phyloP scores from a whole-genome alignment of 2,888 invertebrate species.

The Tenthredo livida region DNA sequence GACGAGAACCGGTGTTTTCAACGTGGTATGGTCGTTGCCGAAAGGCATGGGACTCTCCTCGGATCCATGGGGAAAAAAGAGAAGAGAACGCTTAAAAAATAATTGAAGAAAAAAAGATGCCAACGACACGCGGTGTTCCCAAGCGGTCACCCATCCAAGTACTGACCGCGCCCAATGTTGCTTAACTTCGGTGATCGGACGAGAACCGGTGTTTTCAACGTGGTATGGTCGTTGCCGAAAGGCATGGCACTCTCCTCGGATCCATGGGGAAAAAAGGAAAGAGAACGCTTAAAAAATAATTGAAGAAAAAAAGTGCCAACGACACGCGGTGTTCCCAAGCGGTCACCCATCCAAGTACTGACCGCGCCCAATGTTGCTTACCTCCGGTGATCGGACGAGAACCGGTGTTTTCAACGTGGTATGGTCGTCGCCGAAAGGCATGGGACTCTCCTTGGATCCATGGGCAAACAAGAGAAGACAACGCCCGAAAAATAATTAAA shows the following conservation, averaged over 20 bases:
- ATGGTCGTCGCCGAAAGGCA: not conserved
- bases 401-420: conserved; percentile 22
- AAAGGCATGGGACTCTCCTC: not conserved
- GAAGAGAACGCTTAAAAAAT: not conserved
- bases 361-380: conserved; percentile 19
- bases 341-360: conserved; percentile 30
- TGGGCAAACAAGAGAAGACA: not conserved
- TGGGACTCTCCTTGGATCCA: not conserved
- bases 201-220: too few relatives aligned
- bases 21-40: conserved; percentile 21
- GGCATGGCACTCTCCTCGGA: too few relatives aligned
- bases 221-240: too few relatives aligned
- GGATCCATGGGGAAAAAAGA: not conserved
- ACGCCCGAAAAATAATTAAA: too few relatives aligned
- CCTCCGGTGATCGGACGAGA: conserved; percentile 27
- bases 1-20: conserved; percentile 24
- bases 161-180: conserved; percentile 69
- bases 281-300: too few relatives aligned
- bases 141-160: conserved; percentile 72
- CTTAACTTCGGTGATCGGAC: too few relatives aligned
- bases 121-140: conserved; percentile 61
- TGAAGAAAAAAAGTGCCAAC: too few relatives aligned
- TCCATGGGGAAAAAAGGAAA: too few relatives aligned
- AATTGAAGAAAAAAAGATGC: not conserved
- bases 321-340: conserved; percentile 24